phyloP scores from a whole-genome alignment of 1,140 invertebrate genomes.

The Gonioctena quinquepunctata region DNA sequence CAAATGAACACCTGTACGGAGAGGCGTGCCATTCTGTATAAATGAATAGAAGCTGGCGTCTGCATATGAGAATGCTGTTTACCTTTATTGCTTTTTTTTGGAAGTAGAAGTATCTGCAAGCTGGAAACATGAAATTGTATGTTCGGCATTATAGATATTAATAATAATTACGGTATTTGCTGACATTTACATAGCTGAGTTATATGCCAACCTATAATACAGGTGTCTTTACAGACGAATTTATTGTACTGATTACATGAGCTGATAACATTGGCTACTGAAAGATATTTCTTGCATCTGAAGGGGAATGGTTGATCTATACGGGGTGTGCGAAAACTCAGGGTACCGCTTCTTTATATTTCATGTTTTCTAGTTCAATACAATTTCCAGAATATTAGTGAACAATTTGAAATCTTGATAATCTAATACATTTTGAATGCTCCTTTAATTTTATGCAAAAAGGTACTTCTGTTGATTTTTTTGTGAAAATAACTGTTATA shows the following conservation, averaged over 20 bases:
- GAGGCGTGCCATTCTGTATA: conserved; percentile 21
- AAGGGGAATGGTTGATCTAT: no score
- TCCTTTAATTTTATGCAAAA: no score
- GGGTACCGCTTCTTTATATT: no score
- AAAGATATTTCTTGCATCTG: no score
- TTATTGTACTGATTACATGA: background rate
- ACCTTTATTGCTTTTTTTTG: conserved; percentile 19
- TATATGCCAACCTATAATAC: background rate
- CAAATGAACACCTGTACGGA: conserved; percentile 33
- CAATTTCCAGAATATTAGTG: no score
- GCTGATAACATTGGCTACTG: no score
- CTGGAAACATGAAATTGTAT: background rate
- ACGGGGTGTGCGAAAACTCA: no score
- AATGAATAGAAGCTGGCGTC: conserved; percentile 18
- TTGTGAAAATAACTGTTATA: no score
- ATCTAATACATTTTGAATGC: no score
- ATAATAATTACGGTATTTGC: background rate
- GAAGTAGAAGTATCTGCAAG: background rate
- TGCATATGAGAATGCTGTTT: conserved; percentile 29
- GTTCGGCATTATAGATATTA: background rate
- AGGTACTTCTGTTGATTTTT: no score
- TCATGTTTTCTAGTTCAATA: no score
- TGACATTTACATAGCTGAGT: background rate
- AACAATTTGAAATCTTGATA: no score
- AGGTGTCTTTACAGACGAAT: background rate